Base-by-base conservation (phyloP, 2,113 vertebrate genomes). In the Leuciscus idus region DNA sequence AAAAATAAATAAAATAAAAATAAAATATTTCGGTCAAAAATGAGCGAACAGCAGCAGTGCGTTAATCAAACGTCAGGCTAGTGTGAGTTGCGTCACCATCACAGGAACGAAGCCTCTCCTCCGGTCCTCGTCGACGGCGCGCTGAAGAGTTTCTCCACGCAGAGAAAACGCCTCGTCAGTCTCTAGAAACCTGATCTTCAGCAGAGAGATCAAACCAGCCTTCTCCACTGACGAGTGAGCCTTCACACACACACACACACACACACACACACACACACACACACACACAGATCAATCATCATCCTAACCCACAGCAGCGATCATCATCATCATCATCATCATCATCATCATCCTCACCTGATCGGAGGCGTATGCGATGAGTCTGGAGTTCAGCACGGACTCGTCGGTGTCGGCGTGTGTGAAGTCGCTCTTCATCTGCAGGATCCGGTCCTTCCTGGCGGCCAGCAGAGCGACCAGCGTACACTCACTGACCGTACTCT, bases 191-290 rank as follows among this genome's bases (percentile, higher is more conserved):
- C 93, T 94, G 84, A 98, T 95, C 93, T 98, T 99, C 92, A 99
- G 96, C 46, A 99, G 95, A 76, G 98, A 94, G 92, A 99, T 98
- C 90, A 98, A 92, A 10, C 97, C 97, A 23, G 97, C 98, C 88
- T 99, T 99, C 93, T 98, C 97, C 28, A 99, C 97, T 0, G 98
- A 99, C 15, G 98, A 99, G 90, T 99, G 98, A 62, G 98, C 98
- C 98, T 99, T 80, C 55, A 84, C 62, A 33, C 43, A 43, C 43
- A 17, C 59, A 59, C 75, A 84, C 72, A 87, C 15, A 81, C 13
- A 28, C 26, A 26, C 26, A 11, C 21, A 68, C 15, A 81, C 13
- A 28, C 26, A 26, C 26, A 11, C 21, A 68, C 23, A 43, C 8
- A 46, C 43, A 23, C 57, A 19, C 4, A 21, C 7, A 39, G 21